Evolutionary conservation across 2,888 invertebrate species (phyloP).

Genomic region (Ischnura elegans): DNA sequence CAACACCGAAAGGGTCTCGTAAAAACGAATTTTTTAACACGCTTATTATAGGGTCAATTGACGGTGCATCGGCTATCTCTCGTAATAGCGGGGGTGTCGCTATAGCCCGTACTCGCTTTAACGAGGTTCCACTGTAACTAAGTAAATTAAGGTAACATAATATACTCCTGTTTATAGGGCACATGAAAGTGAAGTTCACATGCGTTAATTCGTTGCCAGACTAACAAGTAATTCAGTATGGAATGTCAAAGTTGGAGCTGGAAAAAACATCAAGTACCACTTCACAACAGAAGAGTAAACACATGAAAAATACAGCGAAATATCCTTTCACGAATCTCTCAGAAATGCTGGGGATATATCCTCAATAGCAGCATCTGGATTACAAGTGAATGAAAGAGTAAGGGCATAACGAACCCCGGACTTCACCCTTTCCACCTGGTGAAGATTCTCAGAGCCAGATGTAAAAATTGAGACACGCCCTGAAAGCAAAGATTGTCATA

Average conservation of each 20-base stretch:
- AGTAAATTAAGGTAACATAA: not conserved
- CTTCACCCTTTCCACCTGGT: slow-evolving; percentile 89
- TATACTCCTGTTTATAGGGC: not conserved
- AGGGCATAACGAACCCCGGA: slow-evolving; percentile 89
- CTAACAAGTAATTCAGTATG: not conserved
- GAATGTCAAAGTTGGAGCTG: not conserved
- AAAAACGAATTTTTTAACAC: no score
- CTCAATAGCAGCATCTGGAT: slow-evolving; percentile 83
- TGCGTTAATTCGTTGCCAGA: not conserved
- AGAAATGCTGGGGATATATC: slow-evolving; percentile 76
- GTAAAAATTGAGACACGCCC: slow-evolving; percentile 91
- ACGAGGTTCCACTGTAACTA: no score
- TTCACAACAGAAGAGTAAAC: not conserved
- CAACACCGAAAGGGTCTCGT: no score
- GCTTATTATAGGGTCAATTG: no score
- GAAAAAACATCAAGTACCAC: not conserved
- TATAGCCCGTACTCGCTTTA: no score
- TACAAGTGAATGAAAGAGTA: slow-evolving; percentile 93
- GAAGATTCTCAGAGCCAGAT: slow-evolving; percentile 91
- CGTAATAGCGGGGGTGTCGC: no score
- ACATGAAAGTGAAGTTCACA: not conserved
- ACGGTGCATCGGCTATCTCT: no score
- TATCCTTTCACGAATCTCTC: not conserved
- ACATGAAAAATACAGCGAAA: not conserved
- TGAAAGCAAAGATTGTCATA: no score